Conservation (phyloP, 2,113 vertebrate genomes). For the Rana temporaria region DNA sequence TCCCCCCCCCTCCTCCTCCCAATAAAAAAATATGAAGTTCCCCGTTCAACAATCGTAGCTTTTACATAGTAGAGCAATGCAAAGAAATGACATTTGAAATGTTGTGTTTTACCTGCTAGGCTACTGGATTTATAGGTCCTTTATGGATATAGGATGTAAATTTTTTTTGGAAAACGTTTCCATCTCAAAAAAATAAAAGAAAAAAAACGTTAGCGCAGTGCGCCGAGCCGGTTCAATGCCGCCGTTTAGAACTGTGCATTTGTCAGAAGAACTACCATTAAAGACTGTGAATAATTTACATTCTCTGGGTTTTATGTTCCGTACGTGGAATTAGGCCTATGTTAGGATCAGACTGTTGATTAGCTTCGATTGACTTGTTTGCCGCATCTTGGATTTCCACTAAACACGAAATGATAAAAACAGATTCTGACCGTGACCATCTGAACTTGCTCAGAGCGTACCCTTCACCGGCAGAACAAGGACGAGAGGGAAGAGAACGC, state of each 20-base stretch:
- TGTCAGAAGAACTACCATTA: constrained; percentile 25
- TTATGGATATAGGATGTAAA: constrained; percentile 31
- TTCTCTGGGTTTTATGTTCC: not conserved
- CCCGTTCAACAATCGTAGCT: not conserved
- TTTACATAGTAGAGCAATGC: constrained; percentile 29
- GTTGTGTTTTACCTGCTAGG: constrained; percentile 35
- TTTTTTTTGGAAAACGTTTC: constrained; percentile 11
- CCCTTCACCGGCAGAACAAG: constrained; percentile 76
- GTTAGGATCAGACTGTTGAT: constrained; percentile 15
- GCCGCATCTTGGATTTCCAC: not conserved
- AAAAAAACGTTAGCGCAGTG: not conserved
- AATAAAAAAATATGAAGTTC: constrained; percentile 22
- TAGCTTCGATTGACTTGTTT: not conserved
- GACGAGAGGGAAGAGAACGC: constrained; percentile 79
- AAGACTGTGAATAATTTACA: constrained; percentile 41
- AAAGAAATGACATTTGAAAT: constrained; percentile 27
- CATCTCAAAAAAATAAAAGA: not conserved
- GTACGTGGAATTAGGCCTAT: not conserved
- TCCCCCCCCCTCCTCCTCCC: too few species aligned
- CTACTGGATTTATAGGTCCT: constrained; percentile 24
- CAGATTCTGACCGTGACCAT: not conserved
- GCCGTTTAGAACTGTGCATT: constrained; percentile 21
- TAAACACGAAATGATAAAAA: not conserved
- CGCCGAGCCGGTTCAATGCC: not conserved
- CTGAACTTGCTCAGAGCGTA: constrained; percentile 65